phyloP scores from a whole-genome alignment of 1,140 invertebrate species.

The Macrostomum lignano region DNA sequence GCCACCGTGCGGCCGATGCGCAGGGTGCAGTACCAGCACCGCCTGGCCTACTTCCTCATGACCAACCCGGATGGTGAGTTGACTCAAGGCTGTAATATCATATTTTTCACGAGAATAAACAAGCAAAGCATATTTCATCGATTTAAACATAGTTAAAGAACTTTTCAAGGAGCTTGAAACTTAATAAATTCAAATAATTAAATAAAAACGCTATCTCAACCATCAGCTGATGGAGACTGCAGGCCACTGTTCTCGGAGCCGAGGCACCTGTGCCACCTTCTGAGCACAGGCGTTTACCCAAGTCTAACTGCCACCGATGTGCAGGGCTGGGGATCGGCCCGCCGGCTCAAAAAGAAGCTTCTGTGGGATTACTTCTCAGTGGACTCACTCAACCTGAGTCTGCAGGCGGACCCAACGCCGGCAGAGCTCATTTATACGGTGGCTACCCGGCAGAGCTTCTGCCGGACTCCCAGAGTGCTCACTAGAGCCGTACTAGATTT shows the following conservation, averaged over 20 bases:
- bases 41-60: slow-evolving; percentile 18
- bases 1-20: slow-evolving; percentile 15
- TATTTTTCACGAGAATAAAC: too few species aligned
- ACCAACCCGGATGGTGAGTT: slow-evolving; percentile 16
- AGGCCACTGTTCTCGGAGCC: slow-evolving; percentile 11
- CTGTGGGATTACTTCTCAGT: slow-evolving; percentile 22
- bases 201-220: not conserved
- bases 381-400: slow-evolving; percentile 21
- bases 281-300: slow-evolving; percentile 23
- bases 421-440: slow-evolving; percentile 20
- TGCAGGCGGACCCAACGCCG: slow-evolving; percentile 21
- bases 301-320: slow-evolving; percentile 19
- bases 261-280: slow-evolving; percentile 17
- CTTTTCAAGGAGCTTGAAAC: not conserved
- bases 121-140: too few species aligned
- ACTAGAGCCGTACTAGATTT: slow-evolving; percentile 22
- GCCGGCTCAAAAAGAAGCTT: slow-evolving; percentile 23
- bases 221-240: slow-evolving; percentile 6
- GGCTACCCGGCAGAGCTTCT: slow-evolving; percentile 15
- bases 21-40: slow-evolving; percentile 19
- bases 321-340: slow-evolving; percentile 17
- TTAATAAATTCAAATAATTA: not conserved
- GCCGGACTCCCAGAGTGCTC: slow-evolving; percentile 13
- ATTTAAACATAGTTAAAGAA: slow-evolving; percentile 2
- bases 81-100: too few species aligned